Base-by-base conservation (phyloP, 2,888 invertebrate genomes). In the Cosmia trapezina region DNA sequence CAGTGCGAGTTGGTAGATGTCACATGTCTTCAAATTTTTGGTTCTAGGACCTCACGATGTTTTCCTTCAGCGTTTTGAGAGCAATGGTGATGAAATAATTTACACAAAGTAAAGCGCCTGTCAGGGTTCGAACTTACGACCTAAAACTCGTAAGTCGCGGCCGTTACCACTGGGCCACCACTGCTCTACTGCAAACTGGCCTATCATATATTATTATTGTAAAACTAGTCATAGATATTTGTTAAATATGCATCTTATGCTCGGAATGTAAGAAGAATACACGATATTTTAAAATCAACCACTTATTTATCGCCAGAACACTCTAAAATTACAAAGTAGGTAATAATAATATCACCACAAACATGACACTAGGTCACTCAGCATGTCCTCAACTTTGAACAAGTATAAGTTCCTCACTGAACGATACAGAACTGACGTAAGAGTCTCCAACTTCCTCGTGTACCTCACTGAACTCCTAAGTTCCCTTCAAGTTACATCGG, bases 401-500 rank as follows among this genome's bases (percentile, higher is more conserved):
- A 53, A 65, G 64, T 63, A 61, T 22, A 51, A 81, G 66, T 82
- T 71, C 51, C 37, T 65, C 53, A 64, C 64, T 68, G 60, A 63
- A 60, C 56, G 64, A 69, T 63, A 72, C 76, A 54, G 57, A 54
- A 67, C 51, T 73, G 73, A 76, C 74, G 68, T 71, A 62, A 81
- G 79, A 71, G 71, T 54, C 57, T 19, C 49, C 43, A 54, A 84
- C 76, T 71, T 73, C 67, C 47, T 51, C 77, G 28, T 83, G 14
- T 61, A 62, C 59, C 78, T 65, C 79, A 56, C 49, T 11, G 54
- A 83, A 65, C 61, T 67, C 47, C 43, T 64, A 79, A 80, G 75
- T 79, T 73, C 72, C 78, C 68, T 69, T 76, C 77, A n/a, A 51
- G 79, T 78, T 79, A 84, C 83, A 84, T 82, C 79, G 57, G 75